phyloP scores from a whole-genome alignment of 2,797 vertebrate species.

The Mus caroli region DNA sequence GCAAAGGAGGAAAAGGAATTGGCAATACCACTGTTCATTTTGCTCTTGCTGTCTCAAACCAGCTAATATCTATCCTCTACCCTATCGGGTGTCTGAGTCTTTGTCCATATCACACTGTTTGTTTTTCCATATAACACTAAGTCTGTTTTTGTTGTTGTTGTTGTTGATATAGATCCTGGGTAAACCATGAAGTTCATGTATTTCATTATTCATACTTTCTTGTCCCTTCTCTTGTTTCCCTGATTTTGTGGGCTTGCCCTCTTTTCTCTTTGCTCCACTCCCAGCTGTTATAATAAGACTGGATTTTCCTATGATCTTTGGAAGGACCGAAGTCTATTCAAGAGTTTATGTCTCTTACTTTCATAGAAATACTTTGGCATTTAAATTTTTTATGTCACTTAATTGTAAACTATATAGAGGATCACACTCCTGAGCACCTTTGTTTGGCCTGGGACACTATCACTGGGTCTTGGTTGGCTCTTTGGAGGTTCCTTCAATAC shows the following conservation, averaged over 20 bases:
- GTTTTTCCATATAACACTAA: slow-evolving; percentile 35
- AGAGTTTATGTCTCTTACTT: neutral
- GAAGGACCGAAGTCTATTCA: neutral
- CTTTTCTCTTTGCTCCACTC: neutral
- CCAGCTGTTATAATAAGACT: neutral
- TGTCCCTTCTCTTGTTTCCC: neutral
- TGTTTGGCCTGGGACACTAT: neutral
- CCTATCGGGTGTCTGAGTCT: neutral
- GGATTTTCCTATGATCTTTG: neutral
- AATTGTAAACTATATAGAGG: neutral
- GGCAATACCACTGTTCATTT: neutral
- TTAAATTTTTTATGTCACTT: neutral
- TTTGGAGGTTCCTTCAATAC: neutral
- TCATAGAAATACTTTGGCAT: neutral
- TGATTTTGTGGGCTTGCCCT: neutral
- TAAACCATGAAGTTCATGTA: neutral
- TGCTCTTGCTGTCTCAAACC: neutral
- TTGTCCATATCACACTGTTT: slow-evolving; percentile 15
- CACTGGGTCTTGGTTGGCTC: neutral
- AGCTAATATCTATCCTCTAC: neutral
- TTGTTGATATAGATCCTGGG: neutral
- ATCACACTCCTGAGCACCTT: neutral
- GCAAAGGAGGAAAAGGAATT: neutral
- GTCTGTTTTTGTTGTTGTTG: neutral
- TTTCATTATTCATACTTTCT: slow-evolving; percentile 33